Conservation (phyloP, 2,888 invertebrate species). For the Podotricha telesiphe region DNA sequence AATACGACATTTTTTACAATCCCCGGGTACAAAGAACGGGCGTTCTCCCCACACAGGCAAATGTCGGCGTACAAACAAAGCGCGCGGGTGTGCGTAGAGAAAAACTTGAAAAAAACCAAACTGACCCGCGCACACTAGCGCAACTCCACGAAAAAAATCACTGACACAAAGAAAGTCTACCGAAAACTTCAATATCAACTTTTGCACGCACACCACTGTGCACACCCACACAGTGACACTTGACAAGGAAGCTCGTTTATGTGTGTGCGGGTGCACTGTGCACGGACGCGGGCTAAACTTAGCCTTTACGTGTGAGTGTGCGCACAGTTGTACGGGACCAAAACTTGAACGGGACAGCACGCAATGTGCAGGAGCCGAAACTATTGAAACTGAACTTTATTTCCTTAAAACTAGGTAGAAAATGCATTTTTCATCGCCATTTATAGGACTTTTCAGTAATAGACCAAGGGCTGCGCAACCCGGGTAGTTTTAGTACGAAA, state of each 20-base stretch:
- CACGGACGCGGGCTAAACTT: constrained; percentile 74
- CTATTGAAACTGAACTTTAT: constrained; percentile 36
- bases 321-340: constrained; percentile 75
- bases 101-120: constrained; percentile 80
- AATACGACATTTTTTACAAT: constrained; percentile 84
- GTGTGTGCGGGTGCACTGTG: constrained; percentile 74
- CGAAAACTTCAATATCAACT: constrained; percentile 82
- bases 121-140: constrained; percentile 76
- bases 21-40: constrained; percentile 80
- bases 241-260: constrained; percentile 60
- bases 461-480: constrained; percentile 64
- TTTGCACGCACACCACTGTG: constrained; percentile 64
- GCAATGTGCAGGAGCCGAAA: constrained; percentile 44
- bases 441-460: constrained; percentile 52
- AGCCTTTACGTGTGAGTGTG: constrained; percentile 65
- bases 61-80: constrained; percentile 61
- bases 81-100: constrained; percentile 62
- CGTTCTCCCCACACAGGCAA: constrained; percentile 67
- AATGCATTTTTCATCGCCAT: constrained; percentile 30
- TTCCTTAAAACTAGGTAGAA: constrained; percentile 39
- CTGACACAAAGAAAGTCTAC: constrained; percentile 83
- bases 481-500: constrained; percentile 82
- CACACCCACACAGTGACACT: constrained; percentile 51
- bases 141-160: constrained; percentile 79
- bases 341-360: constrained; percentile 64